Conservation (phyloP, 2,888 invertebrate species). For the Eudasyphora cyanicolor region DNA sequence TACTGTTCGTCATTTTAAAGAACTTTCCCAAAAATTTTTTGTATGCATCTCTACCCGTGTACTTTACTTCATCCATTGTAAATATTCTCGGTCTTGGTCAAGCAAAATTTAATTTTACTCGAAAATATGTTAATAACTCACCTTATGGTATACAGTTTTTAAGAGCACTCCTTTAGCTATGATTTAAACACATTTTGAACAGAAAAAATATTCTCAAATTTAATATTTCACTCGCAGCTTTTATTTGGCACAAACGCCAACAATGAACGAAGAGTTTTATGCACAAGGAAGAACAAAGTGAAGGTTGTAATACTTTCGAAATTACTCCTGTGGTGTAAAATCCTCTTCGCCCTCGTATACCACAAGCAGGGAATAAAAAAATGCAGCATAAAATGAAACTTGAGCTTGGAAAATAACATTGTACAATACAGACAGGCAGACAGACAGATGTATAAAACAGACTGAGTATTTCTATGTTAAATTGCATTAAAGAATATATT, state of each 20-base stretch:
- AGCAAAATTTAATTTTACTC: background rate
- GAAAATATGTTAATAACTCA: background rate
- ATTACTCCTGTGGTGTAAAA: background rate
- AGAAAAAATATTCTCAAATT: background rate
- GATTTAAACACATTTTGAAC: background rate
- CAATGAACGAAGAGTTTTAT: background rate
- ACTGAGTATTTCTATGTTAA: background rate
- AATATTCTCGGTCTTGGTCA: background rate
- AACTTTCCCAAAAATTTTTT: too few species aligned
- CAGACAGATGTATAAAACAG: background rate
- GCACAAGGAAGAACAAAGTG: slow-evolving; percentile 9
- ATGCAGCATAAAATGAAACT: slow-evolving; percentile 4
- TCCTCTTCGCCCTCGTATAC: background rate
- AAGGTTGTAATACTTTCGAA: slow-evolving; percentile 15
- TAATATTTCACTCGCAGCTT: slow-evolving; percentile 18
- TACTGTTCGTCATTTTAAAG: too few species aligned
- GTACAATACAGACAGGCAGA: background rate
- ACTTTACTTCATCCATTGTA: too few species aligned
- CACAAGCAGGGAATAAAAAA: background rate
- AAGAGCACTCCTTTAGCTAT: background rate
- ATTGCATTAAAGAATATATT: slow-evolving; percentile 13
- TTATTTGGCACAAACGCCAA: background rate
- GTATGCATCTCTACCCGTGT: too few species aligned
- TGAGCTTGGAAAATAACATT: background rate
- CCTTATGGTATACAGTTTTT: background rate